Evolutionary conservation across 2,888 invertebrate genomes (phyloP).

Genomic region (Andrena hattorfiana): DNA sequence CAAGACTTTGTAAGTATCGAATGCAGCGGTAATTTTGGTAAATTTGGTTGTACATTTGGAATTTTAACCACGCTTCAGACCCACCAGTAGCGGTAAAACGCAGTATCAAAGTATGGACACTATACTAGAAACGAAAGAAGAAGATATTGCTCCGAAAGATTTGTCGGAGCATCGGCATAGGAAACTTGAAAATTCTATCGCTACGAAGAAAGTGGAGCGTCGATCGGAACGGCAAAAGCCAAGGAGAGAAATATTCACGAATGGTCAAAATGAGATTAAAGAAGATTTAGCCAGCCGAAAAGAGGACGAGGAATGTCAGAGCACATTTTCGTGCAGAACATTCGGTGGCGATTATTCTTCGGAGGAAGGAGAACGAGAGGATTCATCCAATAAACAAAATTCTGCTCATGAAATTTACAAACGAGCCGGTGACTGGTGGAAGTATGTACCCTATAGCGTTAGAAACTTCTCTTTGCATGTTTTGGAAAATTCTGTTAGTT

Average conservation of each 20-base stretch:
- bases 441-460: slow-evolving; percentile 87
- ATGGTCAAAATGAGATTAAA: slow-evolving; percentile 80
- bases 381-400: slow-evolving; percentile 86
- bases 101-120: slow-evolving; percentile 76
- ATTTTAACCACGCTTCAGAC: slow-evolving; percentile 59
- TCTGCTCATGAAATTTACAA: slow-evolving; percentile 91
- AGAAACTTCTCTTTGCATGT: neutral
- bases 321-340: slow-evolving; percentile 69
- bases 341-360: slow-evolving; percentile 88
- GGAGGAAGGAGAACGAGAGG: slow-evolving; percentile 86
- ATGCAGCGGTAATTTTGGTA: neutral
- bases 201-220: slow-evolving; percentile 75
- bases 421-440: slow-evolving; percentile 93
- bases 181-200: slow-evolving; percentile 66
- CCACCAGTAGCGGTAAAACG: slow-evolving; percentile 67
- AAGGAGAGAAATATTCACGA: slow-evolving; percentile 78
- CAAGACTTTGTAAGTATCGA: slow-evolving; percentile 74
- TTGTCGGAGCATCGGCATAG: slow-evolving; percentile 63
- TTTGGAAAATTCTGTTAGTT: neutral
- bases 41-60: neutral
- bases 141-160: slow-evolving; percentile 54
- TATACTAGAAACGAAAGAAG: slow-evolving; percentile 75
- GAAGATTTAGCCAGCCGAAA: slow-evolving; percentile 63
- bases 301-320: slow-evolving; percentile 85
- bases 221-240: slow-evolving; percentile 80